phyloP scores from a whole-genome alignment of 2,888 invertebrate species.

The Cantharis lateralis region DNA sequence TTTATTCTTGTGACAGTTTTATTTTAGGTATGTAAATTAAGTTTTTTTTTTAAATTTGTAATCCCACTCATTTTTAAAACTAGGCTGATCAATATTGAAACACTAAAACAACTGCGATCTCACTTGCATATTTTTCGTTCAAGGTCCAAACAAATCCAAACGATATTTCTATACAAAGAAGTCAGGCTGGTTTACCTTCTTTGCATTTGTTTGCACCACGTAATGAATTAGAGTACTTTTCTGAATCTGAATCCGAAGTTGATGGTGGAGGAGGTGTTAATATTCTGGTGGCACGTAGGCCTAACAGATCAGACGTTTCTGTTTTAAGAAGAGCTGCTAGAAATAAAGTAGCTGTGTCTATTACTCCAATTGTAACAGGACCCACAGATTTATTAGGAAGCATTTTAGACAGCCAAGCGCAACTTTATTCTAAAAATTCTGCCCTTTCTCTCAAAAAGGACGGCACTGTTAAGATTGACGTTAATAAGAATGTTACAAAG shows the following conservation, averaged over 20 bases:
- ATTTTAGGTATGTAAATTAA: background rate
- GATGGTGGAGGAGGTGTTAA: slow-evolving; percentile 46
- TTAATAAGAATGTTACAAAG: slow-evolving; percentile 53
- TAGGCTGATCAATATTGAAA: background rate
- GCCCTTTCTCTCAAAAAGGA: slow-evolving; percentile 64
- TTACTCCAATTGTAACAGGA: slow-evolving; percentile 55
- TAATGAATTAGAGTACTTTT: slow-evolving; percentile 73
- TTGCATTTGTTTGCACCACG: slow-evolving; percentile 70
- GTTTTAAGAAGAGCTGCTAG: slow-evolving; percentile 47
- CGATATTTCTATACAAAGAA: slow-evolving; percentile 38
- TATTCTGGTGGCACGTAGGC: slow-evolving; percentile 57
- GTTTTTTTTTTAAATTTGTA: background rate
- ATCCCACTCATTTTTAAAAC: background rate
- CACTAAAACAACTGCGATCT: slow-evolving; percentile 5
- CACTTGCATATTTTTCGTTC: slow-evolving; percentile 33
- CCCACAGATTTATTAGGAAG: slow-evolving; percentile 68
- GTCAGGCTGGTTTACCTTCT: slow-evolving; percentile 59
- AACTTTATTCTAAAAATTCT: slow-evolving; percentile 69
- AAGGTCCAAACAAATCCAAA: slow-evolving; percentile 18
- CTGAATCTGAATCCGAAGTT: slow-evolving; percentile 58
- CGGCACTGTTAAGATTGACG: slow-evolving; percentile 65
- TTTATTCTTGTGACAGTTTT: background rate
- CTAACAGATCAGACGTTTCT: slow-evolving; percentile 54
- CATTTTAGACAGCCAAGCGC: slow-evolving; percentile 72
- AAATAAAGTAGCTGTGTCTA: slow-evolving; percentile 56